Evolutionary conservation across 2,113 vertebrate genomes (phyloP), one percentile per base, ranked within the genome.

Genomic region (Pomatostomus ruficeps): DNA sequence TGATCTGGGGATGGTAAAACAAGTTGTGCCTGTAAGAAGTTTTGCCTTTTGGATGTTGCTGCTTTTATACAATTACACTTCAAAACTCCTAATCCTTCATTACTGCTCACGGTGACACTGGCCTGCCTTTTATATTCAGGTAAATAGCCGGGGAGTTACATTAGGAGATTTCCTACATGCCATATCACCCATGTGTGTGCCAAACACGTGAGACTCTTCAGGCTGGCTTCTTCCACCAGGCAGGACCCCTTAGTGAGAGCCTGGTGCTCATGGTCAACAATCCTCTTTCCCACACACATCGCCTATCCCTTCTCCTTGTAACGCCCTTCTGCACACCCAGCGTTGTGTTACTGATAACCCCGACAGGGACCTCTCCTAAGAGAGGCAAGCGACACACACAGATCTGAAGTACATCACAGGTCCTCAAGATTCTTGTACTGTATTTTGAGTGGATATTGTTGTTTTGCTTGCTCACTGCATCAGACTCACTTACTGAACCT

Each of bases 121-220:
- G 25, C 20, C 55, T 74, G 31, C 14, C 48, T 87, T 83, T 90
- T 42, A 58, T 31, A 38, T 36, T n/a, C 48, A 62, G 38, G 33
- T 36, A 67, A 71, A 49, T 2, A 71, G 48, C 22, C 29, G 16
- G 24, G 46, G 23, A 29, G 40, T 45, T 62, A 43, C 11, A 33
- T 33, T 10, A 45, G 43, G 36, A 84, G 52, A 42, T 11, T 63
- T 75, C 62, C 49, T 35, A 61, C 24, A 26, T 2, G 2, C 28
- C 2, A 0, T 33, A 22, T n/a, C 42, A 46, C 22, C 52, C 26
- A 54, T 12, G 20, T 14, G 46, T 1, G 0, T 26, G 40, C 24
- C 68, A 89, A 89, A 89, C 23, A 55, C 0, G 0, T 14, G 22
- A 59, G 45, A 33, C 16, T 38, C 22, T 38, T 80, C 61, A 55